These are phyloP conservation scores for Eidolon helvum DNA, from an alignment of 2,113 vertebrate genomes.

Conservation along the genomic window DNA sequence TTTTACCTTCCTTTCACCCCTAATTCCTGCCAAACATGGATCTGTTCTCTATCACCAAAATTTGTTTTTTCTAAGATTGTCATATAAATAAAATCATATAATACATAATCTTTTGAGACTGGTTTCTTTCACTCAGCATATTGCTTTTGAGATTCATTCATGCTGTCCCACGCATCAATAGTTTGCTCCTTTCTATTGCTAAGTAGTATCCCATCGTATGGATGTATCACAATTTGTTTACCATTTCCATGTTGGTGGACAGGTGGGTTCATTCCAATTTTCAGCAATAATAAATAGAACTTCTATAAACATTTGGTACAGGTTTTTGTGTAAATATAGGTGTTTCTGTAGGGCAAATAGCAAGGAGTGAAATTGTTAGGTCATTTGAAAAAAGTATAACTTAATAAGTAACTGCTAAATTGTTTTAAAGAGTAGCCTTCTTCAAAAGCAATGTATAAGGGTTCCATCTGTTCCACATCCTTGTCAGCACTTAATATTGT, in stretches of 20 bases:
- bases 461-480: not conserved
- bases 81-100: not conserved
- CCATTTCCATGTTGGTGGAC: not conserved
- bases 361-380: not conserved
- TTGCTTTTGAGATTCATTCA: not conserved
- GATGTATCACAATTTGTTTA: fast-evolving
- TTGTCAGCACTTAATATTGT: not conserved
- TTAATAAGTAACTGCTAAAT: not conserved
- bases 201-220: not conserved
- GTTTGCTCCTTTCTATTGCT: not conserved
- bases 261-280: not conserved
- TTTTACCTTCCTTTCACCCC: not conserved
- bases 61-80: not conserved
- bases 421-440: not conserved
- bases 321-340: not conserved
- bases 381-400: not conserved
- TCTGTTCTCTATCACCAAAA: not conserved
- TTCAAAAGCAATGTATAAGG: not conserved
- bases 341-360: not conserved
- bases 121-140: not conserved
- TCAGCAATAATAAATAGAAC: not conserved
- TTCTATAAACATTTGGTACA: not conserved
- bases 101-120: not conserved
- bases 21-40: not conserved
- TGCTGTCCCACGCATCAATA: not conserved